These are phyloP conservation scores for Lysandra bellargus DNA, from an alignment of 2,888 invertebrate genomes.

Conservation along the genomic window DNA sequence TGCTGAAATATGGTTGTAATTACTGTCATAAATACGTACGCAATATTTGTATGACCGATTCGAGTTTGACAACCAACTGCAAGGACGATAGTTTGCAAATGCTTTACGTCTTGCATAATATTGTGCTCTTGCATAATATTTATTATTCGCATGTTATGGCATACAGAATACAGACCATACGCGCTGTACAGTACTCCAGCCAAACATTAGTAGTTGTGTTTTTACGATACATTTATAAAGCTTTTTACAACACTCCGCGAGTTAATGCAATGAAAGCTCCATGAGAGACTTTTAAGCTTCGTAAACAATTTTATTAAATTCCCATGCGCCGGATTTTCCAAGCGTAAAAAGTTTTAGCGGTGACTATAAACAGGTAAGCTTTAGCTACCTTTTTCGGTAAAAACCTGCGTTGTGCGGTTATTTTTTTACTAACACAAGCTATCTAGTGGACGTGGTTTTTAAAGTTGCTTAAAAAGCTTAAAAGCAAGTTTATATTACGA, in stretches of 20 bases:
- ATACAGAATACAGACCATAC: not conserved
- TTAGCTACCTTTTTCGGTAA: not conserved
- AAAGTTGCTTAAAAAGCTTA: not conserved
- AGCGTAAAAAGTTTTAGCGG: not conserved
- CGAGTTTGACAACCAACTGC: too few relatives aligned
- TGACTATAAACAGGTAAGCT: not conserved
- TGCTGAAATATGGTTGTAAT: not conserved
- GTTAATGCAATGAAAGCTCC: constrained; percentile 22
- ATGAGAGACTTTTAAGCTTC: constrained; percentile 20
- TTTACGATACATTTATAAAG: constrained; percentile 9
- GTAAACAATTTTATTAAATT: constrained; percentile 26
- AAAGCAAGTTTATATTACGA: not conserved
- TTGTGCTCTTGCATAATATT: not conserved
- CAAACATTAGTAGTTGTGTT: not conserved
- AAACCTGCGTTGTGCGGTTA: not conserved
- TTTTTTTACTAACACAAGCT: not conserved
- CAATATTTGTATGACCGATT: too few relatives aligned
- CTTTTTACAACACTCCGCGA: constrained; percentile 23
- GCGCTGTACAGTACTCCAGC: not conserved
- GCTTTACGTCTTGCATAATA: too few relatives aligned
- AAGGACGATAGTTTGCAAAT: too few relatives aligned
- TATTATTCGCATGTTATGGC: not conserved
- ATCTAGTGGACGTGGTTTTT: not conserved
- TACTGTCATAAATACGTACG: not conserved
- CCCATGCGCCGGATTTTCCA: not conserved